phyloP scores from a whole-genome alignment of 2,888 invertebrate species.

The Ennomos erosarius region DNA sequence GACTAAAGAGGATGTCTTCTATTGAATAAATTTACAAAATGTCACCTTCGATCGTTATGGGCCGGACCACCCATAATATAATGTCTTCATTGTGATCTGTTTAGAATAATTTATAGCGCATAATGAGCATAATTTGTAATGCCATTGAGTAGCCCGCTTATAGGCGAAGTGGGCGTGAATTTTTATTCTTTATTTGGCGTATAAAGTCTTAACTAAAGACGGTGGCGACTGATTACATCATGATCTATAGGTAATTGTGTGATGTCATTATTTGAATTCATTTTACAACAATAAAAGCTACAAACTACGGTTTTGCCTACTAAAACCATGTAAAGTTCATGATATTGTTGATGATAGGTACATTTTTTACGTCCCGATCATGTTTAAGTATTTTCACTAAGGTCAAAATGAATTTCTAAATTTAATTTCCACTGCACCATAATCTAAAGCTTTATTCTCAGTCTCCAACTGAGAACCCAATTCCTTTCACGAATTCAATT shows the following conservation, averaged over 20 bases:
- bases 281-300: no score
- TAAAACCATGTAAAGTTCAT: no score
- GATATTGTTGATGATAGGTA: no score
- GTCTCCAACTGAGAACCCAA: constrained; percentile 20
- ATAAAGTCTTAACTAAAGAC: constrained; percentile 19
- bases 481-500: constrained; percentile 41
- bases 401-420: no score
- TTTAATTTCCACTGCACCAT: constrained; percentile 3
- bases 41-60: not conserved
- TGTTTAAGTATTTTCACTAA: no score
- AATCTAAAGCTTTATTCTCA: constrained; percentile 12
- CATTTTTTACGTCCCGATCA: no score
- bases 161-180: constrained; percentile 25
- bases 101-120: constrained; percentile 37
- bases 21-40: constrained; percentile 7
- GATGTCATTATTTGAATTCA: no score
- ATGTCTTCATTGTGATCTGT: constrained; percentile 40
- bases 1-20: constrained; percentile 7
- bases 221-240: constrained; percentile 16
- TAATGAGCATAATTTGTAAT: constrained; percentile 37
- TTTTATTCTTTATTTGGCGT: constrained; percentile 31
- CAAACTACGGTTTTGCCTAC: no score
- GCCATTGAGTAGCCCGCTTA: constrained; percentile 21
- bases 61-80: constrained; percentile 30
- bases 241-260: constrained; percentile 4